phyloP scores from a whole-genome alignment of 30 jellyfish, hydroid and myxozoan genomes.

The Mastigias papua region DNA sequence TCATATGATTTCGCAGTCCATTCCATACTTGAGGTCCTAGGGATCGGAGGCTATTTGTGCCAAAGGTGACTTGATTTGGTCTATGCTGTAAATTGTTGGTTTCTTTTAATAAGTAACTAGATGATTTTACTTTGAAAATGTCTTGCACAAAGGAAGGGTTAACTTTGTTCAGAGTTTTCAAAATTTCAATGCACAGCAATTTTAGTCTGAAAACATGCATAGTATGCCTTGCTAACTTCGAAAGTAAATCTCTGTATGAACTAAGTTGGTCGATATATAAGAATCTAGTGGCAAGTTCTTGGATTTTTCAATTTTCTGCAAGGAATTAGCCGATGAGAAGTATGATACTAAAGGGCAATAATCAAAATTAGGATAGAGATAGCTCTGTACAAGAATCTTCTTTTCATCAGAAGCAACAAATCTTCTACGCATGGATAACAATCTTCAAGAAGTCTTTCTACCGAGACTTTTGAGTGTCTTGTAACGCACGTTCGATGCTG shows the following conservation, averaged over 20 bases:
- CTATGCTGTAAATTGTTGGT: background rate
- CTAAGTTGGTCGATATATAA: background rate
- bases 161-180: background rate
- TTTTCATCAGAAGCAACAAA: no score
- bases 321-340: no score
- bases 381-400: no score
- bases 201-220: background rate
- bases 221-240: background rate
- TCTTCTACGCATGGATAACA: no score
- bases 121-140: background rate
- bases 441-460: no score
- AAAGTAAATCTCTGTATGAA: background rate
- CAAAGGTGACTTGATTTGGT: background rate
- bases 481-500: no score
- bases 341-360: no score
- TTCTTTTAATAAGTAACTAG: background rate
- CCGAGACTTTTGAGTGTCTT: no score
- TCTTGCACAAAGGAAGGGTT: background rate
- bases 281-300: slow-evolving; percentile 36
- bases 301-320: no score
- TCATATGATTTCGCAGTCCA: background rate
- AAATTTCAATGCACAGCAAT: background rate
- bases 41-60: background rate
- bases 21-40: background rate
- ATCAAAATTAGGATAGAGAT: no score